Base-by-base conservation (phyloP, 2,888 invertebrate genomes). In the Dendrolimus houi region DNA sequence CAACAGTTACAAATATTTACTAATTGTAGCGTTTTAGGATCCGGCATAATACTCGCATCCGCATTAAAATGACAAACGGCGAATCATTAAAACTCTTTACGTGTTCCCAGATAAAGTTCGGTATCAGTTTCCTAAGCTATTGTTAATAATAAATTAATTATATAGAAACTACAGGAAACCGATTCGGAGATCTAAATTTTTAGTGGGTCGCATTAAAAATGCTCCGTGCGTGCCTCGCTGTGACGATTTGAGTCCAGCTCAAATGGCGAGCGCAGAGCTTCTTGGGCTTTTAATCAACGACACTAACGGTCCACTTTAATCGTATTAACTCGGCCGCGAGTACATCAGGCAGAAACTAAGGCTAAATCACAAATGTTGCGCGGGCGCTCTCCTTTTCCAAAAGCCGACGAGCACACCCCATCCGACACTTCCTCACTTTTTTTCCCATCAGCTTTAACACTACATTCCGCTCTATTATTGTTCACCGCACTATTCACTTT, bases 141-240 rank as follows among this genome's bases (percentile, higher is more conserved):
- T 85, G 84, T 89, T 90, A 90, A 82, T 69, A 90, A 90, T 90
- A 89, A 90, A 90, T 89, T 89, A 89, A 83, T 81, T 79, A 83
- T 12, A 47, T 87, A 87, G 83, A 87, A 84, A 84, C 89, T 90
- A 89, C 81, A 90, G 90, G 90, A 90, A 89, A 89, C 88, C 85
- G 84, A 88, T 85, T 84, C 86, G 88, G 90, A 90, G 89, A 89
- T 89, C 90, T 89, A 82, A 82, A 79, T 79, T 81, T 62, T 80
- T 75, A 75, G 81, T 75, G 81, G 80, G 83, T 74, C 80, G 78
- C 78, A 71, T 71, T 80, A 81, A 85, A 82, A 86, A 12, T 81
- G 82, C 83, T 85, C 84, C 82, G 77, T 81, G 79, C 78, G 78
- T 83, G 84, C 85, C 83, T 83, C 85, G 84, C 84, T 84, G 80